These are phyloP conservation scores for Caloenas nicobarica DNA, from an alignment of 2,113 vertebrate genomes.

Conservation along the genomic window DNA sequence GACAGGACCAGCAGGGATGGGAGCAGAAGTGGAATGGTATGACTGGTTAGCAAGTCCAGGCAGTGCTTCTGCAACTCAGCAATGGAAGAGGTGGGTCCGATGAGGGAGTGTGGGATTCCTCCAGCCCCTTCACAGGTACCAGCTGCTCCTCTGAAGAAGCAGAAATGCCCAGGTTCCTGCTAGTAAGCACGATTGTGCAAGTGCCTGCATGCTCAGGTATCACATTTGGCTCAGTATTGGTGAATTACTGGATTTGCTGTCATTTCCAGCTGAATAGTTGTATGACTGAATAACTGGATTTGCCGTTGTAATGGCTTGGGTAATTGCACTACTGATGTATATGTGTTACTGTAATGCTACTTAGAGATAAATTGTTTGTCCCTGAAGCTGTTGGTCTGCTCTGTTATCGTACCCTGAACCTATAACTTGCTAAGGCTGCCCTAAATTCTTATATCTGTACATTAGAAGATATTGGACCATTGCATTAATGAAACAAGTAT, in stretches of 20 bases:
- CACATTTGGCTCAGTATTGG: not conserved
- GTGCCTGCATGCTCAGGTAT: not conserved
- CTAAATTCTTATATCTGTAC: not conserved
- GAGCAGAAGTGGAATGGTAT: not conserved
- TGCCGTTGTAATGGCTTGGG: not conserved
- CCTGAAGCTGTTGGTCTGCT: not conserved
- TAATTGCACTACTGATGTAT: not conserved
- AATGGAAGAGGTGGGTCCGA: not conserved
- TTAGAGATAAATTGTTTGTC: not conserved
- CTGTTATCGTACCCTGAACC: not conserved
- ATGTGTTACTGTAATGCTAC: not conserved
- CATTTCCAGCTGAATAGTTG: not conserved
- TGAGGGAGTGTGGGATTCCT: not conserved
- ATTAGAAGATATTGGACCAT: not conserved
- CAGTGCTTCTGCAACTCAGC: fast-evolving
- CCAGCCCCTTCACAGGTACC: not conserved
- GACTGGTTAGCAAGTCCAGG: not conserved
- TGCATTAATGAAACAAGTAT: not conserved
- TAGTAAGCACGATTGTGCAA: fast-evolving
- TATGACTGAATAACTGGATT: not conserved
- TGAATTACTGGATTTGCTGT: not conserved
- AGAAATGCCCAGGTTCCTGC: not conserved
- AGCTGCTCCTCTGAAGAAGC: not conserved
- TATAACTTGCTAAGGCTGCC: fast-evolving
- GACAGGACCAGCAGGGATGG: fast-evolving